Conservation (phyloP, 2,113 vertebrate species). For the Lathamus discolor region DNA sequence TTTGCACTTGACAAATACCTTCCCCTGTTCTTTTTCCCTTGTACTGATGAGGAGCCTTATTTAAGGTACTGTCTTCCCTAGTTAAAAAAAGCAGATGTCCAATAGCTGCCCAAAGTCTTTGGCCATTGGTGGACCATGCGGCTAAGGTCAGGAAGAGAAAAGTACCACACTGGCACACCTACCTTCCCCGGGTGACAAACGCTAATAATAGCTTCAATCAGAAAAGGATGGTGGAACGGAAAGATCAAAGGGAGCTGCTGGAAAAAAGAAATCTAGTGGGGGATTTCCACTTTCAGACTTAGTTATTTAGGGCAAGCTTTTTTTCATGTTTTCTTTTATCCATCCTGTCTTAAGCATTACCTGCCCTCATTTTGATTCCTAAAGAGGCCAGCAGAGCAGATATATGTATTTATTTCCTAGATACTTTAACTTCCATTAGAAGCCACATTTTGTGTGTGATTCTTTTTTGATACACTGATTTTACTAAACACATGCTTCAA, state of each 20-base stretch:
- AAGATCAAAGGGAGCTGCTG: not conserved
- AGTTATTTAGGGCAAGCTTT: not conserved
- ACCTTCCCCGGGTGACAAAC: not conserved
- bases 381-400: not conserved
- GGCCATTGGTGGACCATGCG: not conserved
- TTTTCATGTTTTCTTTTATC: not conserved
- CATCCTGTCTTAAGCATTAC: not conserved
- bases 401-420: not conserved
- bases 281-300: slow-evolving; percentile 2
- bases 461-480: not conserved
- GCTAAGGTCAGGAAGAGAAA: not conserved
- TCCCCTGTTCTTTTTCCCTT: not conserved
- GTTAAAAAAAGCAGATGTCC: not conserved
- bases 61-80: not conserved
- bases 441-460: not conserved
- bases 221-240: not conserved
- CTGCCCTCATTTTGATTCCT: not conserved
- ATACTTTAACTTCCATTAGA: not conserved
- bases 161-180: not conserved
- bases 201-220: not conserved
- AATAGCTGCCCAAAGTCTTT: not conserved
- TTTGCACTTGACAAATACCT: not conserved
- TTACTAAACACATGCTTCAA: not conserved
- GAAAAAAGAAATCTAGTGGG: not conserved
- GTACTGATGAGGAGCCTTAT: not conserved